Conservation (phyloP, 2,888 invertebrate genomes). For the Amblyjoppa fuscipennis region DNA sequence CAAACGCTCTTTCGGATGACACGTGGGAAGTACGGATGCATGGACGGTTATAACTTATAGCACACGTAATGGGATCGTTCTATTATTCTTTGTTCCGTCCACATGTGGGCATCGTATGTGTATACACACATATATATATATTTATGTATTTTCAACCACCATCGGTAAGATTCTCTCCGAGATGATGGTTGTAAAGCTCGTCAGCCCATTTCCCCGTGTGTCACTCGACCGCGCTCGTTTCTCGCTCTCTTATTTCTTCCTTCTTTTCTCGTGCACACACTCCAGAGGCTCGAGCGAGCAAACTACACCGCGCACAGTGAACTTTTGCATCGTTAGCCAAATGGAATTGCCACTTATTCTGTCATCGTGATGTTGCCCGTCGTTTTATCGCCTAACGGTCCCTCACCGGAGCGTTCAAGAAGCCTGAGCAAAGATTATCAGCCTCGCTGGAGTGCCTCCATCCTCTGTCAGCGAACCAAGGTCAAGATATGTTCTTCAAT, state of each 20-base stretch:
- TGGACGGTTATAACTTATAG: not conserved
- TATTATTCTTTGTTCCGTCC: constrained; percentile 36
- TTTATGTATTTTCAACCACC: constrained; percentile 23
- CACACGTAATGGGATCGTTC: constrained; percentile 6
- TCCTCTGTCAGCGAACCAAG: constrained; percentile 7
- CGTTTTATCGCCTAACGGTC: constrained; percentile 53
- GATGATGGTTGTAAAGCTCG: constrained; percentile 63
- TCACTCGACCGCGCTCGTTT: constrained; percentile 64
- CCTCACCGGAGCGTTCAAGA: constrained; percentile 20
- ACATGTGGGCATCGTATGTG: constrained; percentile 3
- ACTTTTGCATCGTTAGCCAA: constrained; percentile 67
- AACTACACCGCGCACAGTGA: constrained; percentile 39
- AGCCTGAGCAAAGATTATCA: constrained; percentile 41
- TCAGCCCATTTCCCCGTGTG: constrained; percentile 70
- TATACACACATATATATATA: not conserved
- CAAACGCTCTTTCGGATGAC: constrained; percentile 58
- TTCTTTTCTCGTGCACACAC: constrained; percentile 2
- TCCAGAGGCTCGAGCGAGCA: constrained; percentile 25
- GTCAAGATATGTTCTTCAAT: constrained; percentile 3
- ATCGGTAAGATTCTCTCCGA: constrained; percentile 26
- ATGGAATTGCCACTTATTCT: constrained; percentile 62
- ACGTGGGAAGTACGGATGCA: constrained; percentile 57
- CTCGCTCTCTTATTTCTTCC: constrained; percentile 17
- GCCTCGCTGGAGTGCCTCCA: constrained; percentile 2
- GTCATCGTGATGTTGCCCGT: constrained; percentile 51